Evolutionary conservation across 2,888 invertebrate species (phyloP).

Genomic region (Molanna angustata): DNA sequence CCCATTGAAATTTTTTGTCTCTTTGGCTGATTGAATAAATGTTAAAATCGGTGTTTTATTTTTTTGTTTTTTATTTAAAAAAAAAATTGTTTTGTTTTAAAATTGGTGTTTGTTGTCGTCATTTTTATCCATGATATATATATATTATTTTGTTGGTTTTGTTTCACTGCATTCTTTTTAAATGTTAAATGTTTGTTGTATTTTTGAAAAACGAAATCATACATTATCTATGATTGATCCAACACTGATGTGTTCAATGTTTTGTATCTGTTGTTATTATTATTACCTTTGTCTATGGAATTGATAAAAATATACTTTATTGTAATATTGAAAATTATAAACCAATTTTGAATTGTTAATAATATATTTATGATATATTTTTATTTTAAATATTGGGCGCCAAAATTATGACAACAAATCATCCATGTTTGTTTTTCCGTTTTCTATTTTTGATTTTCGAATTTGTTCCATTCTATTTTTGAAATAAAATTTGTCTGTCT

Average conservation of each 20-base stretch:
- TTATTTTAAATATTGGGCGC: not conserved
- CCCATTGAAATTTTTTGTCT: not conserved
- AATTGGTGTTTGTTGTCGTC: constrained; percentile 11
- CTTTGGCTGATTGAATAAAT: constrained; percentile 8
- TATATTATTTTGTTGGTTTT: not conserved
- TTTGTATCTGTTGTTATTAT: not conserved
- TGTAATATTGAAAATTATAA: too few species aligned
- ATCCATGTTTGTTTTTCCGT: not conserved
- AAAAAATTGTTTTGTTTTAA: constrained; percentile 11
- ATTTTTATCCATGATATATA: not conserved
- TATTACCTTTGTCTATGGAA: too few species aligned
- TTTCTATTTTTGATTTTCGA: constrained; percentile 14
- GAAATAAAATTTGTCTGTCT: too few species aligned
- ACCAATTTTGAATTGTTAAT: not conserved
- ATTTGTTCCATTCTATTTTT: constrained; percentile 12
- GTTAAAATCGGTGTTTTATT: constrained; percentile 1
- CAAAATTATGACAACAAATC: not conserved
- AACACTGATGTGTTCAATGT: constrained; percentile 3
- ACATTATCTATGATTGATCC: constrained; percentile 11
- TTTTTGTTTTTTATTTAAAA: not conserved
- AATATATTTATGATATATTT: not conserved
- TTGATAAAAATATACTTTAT: too few species aligned
- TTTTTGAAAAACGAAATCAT: constrained; percentile 11
- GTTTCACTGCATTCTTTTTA: too few species aligned
- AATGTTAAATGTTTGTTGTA: constrained; percentile 15